Evolutionary conservation across 2,113 vertebrate genomes (phyloP).

Genomic region (Cyanoderma ruficeps): DNA sequence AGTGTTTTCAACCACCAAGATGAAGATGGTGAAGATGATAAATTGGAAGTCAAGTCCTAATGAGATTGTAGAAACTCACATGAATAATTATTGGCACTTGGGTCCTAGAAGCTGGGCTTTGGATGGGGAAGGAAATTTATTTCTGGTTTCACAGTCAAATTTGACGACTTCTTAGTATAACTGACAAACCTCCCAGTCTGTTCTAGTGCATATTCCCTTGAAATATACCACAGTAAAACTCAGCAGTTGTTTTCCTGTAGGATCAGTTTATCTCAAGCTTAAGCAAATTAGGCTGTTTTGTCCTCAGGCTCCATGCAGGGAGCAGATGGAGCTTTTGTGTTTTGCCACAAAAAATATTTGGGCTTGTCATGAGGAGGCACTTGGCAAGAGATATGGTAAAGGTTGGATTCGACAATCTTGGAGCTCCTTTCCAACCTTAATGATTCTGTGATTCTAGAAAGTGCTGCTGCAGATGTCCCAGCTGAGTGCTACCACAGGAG

Average conservation of each 20-base stretch:
- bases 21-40: accelerated
- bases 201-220: not conserved
- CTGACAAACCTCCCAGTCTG: not conserved
- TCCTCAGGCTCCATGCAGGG: not conserved
- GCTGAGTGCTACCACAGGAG: not conserved
- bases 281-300: not conserved
- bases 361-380: not conserved
- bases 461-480: not conserved
- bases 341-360: not conserved
- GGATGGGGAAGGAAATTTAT: not conserved
- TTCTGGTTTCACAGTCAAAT: not conserved
- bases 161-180: not conserved
- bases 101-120: not conserved
- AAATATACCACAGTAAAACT: not conserved
- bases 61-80: not conserved
- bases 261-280: not conserved
- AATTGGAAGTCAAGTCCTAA: not conserved
- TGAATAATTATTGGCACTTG: not conserved
- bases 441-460: not conserved
- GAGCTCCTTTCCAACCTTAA: not conserved
- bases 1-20: not conserved
- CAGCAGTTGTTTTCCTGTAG: not conserved
- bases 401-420: not conserved
- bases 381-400: not conserved
- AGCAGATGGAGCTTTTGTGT: constrained; percentile 7